Evolutionary conservation across 1,140 invertebrate genomes (phyloP).

Genomic region (Popillia japonica): DNA sequence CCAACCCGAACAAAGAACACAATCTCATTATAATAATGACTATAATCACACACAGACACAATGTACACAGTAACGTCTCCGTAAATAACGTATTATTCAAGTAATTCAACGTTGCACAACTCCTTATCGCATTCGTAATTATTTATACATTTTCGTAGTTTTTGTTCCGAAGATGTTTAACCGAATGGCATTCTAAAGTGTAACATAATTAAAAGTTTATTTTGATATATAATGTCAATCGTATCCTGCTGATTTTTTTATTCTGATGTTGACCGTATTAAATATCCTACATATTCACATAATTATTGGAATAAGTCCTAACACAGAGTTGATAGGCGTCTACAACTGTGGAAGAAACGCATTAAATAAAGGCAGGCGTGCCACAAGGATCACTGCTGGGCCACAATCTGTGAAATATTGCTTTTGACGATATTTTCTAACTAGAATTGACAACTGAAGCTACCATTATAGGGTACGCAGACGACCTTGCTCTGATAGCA

Average conservation of each 20-base stretch:
- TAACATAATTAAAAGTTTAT: not conserved
- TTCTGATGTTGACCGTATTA: too few species aligned
- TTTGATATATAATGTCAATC: not conserved
- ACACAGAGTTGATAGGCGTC: too few species aligned
- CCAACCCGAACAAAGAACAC: not conserved
- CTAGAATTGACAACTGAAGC: too few species aligned
- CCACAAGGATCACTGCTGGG: too few species aligned
- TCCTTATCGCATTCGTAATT: constrained; percentile 21
- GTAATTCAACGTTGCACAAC: not conserved
- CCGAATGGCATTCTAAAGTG: not conserved
- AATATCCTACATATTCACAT: too few species aligned
- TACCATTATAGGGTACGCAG: too few species aligned
- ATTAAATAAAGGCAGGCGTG: too few species aligned
- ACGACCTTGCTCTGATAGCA: too few species aligned
- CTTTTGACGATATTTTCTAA: too few species aligned
- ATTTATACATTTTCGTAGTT: constrained; percentile 22
- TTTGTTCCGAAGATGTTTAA: not conserved
- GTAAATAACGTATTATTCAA: constrained; percentile 23
- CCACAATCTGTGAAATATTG: too few species aligned
- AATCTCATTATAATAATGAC: constrained; percentile 32
- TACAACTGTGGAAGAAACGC: too few species aligned
- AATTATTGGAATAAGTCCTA: too few species aligned
- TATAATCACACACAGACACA: constrained; percentile 4
- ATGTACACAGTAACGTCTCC: constrained; percentile 2
- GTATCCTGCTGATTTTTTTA: not conserved